Evolutionary conservation across 2,797 vertebrate species (phyloP).

Genomic region (Gastrophryne carolinensis): DNA sequence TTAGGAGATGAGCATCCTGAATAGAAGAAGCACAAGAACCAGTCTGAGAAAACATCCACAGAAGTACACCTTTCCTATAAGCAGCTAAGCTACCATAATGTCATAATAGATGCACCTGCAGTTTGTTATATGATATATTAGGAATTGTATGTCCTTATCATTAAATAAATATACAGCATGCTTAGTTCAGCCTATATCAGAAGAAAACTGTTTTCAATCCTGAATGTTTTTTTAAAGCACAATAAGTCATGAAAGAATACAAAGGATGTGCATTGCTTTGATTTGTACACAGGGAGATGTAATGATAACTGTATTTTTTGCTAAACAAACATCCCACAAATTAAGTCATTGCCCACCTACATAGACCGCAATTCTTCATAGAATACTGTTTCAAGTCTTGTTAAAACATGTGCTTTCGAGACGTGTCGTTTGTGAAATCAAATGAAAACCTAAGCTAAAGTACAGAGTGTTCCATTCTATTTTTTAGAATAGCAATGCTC

Average conservation of each 20-base stretch:
- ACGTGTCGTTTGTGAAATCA: not conserved
- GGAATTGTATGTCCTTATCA: no score
- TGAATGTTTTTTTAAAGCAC: not conserved
- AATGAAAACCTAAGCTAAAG: not conserved
- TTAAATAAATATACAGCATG: not conserved
- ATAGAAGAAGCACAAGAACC: no score
- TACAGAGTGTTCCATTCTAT: not conserved
- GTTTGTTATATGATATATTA: no score
- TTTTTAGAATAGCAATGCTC: not conserved
- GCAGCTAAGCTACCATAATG: no score
- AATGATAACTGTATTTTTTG: slow-evolving; percentile 2
- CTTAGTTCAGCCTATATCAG: not conserved
- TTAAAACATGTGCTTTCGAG: slow-evolving; percentile 15
- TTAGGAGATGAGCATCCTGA: no score
- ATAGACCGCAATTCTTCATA: not conserved
- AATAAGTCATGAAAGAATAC: not conserved
- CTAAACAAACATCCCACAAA: not conserved
- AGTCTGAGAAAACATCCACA: no score
- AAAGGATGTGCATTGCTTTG: not conserved
- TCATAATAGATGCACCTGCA: no score
- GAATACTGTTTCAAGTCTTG: slow-evolving; percentile 1
- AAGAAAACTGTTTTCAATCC: not conserved
- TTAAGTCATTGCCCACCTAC: slow-evolving; percentile 28
- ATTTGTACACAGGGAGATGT: not conserved
- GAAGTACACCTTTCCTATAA: no score